These are phyloP conservation scores for Perca schrenkii DNA, from an alignment of 2,113 vertebrate genomes.

Conservation along the genomic window DNA sequence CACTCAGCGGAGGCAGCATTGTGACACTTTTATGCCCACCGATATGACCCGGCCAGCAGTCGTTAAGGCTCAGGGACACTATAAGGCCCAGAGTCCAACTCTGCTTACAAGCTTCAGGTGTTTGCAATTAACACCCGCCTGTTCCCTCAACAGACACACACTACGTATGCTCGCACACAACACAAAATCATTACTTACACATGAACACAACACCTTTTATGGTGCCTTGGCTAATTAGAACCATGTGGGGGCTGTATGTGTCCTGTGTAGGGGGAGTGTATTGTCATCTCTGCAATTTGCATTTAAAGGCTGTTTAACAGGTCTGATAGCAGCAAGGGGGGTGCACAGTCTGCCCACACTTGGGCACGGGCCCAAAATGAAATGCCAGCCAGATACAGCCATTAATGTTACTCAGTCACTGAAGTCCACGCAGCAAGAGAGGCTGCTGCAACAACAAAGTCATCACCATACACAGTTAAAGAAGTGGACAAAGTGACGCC, in stretches of 20 bases:
- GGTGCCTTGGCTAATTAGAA: constrained; percentile 64
- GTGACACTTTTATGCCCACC: constrained; percentile 44
- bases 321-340: constrained; percentile 37
- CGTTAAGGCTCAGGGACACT: constrained; percentile 47
- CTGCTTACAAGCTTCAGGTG: constrained; percentile 76
- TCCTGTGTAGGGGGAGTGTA: constrained; percentile 52
- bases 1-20: constrained; percentile 4
- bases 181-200: constrained; percentile 51
- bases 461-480: too few species aligned
- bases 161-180: constrained; percentile 34
- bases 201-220: constrained; percentile 63
- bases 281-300: constrained; percentile 73
- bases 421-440: neutral
- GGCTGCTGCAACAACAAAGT: neutral
- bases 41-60: constrained; percentile 25
- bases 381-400: constrained; percentile 36
- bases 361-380: constrained; percentile 44
- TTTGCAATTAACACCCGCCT: constrained; percentile 77
- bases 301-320: constrained; percentile 65
- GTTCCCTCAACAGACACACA: constrained; percentile 50
- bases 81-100: constrained; percentile 43
- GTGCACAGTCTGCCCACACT: constrained; percentile 38
- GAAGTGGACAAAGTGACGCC: too few species aligned
- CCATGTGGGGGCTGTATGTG: constrained; percentile 65
- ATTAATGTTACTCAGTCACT: constrained; percentile 29